A percentile compares a stretch with the other conserved stretches of the same genome.
Evolutionary conservation across 2,113 vertebrate species (phyloP).

Genomic region (Seriola rivoliana): DNA sequence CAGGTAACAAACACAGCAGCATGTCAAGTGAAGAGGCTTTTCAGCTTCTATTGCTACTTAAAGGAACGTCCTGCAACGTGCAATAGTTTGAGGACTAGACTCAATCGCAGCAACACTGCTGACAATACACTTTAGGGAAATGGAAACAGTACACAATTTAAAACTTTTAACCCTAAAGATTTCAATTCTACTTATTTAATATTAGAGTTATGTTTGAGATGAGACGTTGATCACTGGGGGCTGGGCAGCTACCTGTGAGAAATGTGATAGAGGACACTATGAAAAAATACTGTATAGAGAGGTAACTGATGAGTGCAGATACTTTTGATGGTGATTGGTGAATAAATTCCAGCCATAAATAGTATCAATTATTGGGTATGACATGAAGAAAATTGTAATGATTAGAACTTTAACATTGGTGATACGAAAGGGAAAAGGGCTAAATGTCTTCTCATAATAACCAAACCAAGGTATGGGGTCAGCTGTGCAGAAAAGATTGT

Average conservation of each 20-base stretch:
- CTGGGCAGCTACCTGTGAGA: too few relatives aligned
- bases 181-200: not conserved
- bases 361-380: not conserved
- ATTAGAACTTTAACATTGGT: too few relatives aligned
- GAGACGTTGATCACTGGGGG: not conserved
- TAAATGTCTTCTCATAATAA: not conserved
- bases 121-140: not conserved
- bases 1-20: conserved; percentile 27
- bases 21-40: not conserved
- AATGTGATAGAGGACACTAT: too few relatives aligned
- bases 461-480: not conserved
- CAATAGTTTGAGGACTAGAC: not conserved
- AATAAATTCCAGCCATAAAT: not conserved
- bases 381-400: not conserved
- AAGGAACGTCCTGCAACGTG: not conserved
- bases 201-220: not conserved
- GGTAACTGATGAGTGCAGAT: not conserved
- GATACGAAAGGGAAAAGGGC: not conserved
- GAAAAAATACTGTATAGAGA: not conserved
- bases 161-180: not conserved
- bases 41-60: conserved; percentile 5
- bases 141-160: not conserved
- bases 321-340: not conserved
- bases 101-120: not conserved
- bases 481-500: not conserved